Evolutionary conservation across 2,113 vertebrate species (phyloP).

Genomic region (Anarrhichthys ocellatus): DNA sequence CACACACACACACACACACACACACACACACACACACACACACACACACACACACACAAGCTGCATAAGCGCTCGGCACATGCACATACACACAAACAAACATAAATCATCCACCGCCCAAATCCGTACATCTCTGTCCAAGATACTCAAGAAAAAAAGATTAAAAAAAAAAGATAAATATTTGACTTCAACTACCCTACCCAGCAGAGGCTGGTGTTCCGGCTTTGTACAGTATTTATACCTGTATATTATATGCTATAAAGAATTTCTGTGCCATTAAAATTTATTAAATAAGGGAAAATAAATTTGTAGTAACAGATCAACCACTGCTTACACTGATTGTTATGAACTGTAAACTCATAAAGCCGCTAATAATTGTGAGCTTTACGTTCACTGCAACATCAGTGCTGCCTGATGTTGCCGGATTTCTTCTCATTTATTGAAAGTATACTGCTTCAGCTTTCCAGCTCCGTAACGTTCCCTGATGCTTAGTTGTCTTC

Average conservation of each 20-base stretch:
- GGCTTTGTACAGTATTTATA: slow-evolving; percentile 85
- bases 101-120: slow-evolving; percentile 56
- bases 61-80: slow-evolving; percentile 49
- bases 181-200: slow-evolving; percentile 85
- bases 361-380: slow-evolving; percentile 80
- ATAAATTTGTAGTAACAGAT: slow-evolving; percentile 75
- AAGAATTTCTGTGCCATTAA: slow-evolving; percentile 83
- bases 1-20: slow-evolving; percentile 52
- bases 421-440: slow-evolving; percentile 30
- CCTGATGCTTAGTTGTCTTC: slow-evolving; percentile 48
- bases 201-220: slow-evolving; percentile 83
- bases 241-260: slow-evolving; percentile 83
- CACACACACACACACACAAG: slow-evolving; percentile 55
- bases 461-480: slow-evolving; percentile 60
- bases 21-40: slow-evolving; percentile 21
- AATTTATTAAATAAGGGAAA: slow-evolving; percentile 83
- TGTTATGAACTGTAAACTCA: slow-evolving; percentile 83
- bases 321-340: slow-evolving; percentile 78
- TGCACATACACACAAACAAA: slow-evolving; percentile 36
- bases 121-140: slow-evolving; percentile 65
- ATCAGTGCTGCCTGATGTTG: slow-evolving; percentile 53
- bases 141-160: slow-evolving; percentile 58
- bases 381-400: slow-evolving; percentile 67
- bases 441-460: slow-evolving; percentile 31
- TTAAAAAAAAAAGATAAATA: slow-evolving; percentile 80